phyloP scores from a whole-genome alignment of 2,888 invertebrate genomes.

The Penaeus monodon region DNA sequence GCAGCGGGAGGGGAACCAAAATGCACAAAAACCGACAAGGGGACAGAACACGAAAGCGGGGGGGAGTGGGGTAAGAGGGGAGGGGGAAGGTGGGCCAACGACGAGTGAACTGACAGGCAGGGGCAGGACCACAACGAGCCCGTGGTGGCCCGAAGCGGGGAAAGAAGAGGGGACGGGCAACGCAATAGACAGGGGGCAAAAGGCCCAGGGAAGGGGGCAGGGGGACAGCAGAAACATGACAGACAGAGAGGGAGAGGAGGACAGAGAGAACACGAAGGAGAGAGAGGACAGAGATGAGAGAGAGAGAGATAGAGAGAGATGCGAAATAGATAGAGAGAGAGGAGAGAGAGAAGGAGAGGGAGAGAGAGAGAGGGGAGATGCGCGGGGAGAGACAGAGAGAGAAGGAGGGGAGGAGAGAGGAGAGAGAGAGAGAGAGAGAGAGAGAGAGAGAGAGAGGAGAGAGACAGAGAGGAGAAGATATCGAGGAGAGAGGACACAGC shows the following conservation, averaged over 20 bases:
- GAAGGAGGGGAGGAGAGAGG: background rate
- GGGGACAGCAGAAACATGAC: background rate
- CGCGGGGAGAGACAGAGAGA: no score
- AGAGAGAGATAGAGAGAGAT: no score
- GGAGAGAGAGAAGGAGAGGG: no score
- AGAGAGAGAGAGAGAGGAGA: background rate
- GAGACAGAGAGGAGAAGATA: background rate
- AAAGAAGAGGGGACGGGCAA: no score
- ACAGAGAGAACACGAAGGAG: background rate
- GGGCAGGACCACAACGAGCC: no score
- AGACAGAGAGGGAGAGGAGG: background rate
- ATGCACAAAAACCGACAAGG: background rate
- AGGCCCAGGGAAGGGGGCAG: no score
- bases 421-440: background rate
- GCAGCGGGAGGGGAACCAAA: conserved; percentile 1
- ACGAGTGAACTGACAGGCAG: no score
- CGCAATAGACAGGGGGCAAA: no score
- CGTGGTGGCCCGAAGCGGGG: background rate
- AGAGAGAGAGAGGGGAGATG: no score
- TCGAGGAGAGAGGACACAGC: background rate
- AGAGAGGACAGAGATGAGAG: no score
- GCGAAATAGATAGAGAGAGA: no score
- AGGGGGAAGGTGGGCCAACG: no score
- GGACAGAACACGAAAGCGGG: background rate
- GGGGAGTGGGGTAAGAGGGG: background rate